Evolutionary conservation across 2,797 vertebrate species (phyloP), one percentile per base, ranked within the genome.

Genomic region (Leptodactylus fallax): DNA sequence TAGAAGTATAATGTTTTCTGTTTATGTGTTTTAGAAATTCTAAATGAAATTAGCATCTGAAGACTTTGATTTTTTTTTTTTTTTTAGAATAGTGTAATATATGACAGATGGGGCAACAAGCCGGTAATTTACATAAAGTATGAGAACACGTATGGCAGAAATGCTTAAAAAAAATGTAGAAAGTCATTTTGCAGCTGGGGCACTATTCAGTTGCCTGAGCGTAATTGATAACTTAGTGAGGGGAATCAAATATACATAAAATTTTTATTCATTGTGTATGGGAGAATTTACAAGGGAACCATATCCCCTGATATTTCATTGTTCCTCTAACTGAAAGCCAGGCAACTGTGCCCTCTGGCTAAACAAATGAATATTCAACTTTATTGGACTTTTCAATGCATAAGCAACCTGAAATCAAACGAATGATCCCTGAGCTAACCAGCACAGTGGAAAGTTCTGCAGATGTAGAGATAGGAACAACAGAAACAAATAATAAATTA

Each of bases 351-450:
- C 21, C 72, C 72, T 77, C 47, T 23, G 72, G 72, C 72, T 53
- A 53, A 53, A 51, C 49, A 53, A 77, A 77, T 77, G 49, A 77
- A 53, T 77, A 77, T 77, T 77, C 72, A 53, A 51, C 72, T 77
- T 77, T 51, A 77, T 77, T 23, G 47, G 47, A 6, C 72, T 77
- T 51, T 77, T 51, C n/a, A 77, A 53, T 77, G 72, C 72, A 77
- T 53, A 53, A 77, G 13, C 49, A 53, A 77, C 14, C 47, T 45
- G 17, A 23, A 53, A 77, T 53, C 49, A 77, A 74, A 53, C 6
- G 72, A 76, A 76, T 23, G n/a, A 76, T 76, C 5, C 10, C 72
- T 13, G 12, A 77, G 49, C 72, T 51, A 23, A 53, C 21, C 14
- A 53, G 21, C 49, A 7, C 10, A 7, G 21, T 74, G 72, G 72